Base-by-base conservation (phyloP, 2,113 vertebrate species). In the Mus spicilegus region DNA sequence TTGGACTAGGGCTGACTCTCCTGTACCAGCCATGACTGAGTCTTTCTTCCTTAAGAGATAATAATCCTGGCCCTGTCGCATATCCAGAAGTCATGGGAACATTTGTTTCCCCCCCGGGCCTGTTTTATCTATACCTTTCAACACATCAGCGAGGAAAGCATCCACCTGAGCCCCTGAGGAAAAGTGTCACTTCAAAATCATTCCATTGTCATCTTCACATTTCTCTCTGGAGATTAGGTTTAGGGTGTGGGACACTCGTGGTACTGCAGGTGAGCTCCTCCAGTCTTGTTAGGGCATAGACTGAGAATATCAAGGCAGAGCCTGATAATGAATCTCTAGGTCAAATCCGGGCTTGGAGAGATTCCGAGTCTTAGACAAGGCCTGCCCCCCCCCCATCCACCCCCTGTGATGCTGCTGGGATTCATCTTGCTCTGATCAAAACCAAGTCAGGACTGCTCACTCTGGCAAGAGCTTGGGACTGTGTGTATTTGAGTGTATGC, bases 91-190 rank as follows among this genome's bases (percentile, higher is more conserved):
- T 67, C 91, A 81, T 12, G 33, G 36, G 19, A 89, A 84, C 56
- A 58, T 54, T 93, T 94, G 58, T 30, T 89, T 87, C 14, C 76
- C 75, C 26, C 58, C 19, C 67, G 36, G 69, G 61, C 54, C 51
- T 76, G 17, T 73, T 72, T 72, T 78, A 51, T 67, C 85, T 70
- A 58, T 42, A 77, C 8, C 93, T 90, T 94, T 70, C 81, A 84
- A 84, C 63, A 88, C 51, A 86, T 72, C 78, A 91, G 20, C 30
- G 65, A 93, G 89, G n/a, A 58, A 89, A 94, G 20, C 24, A 90
- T 90, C 61, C 86, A 26, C 56, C 39, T 93, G 33, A 80, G 22
- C 17, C 73, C 39, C 17, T 4, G 20, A 82, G 56, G 77, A 84
- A 28, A 75, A 75, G 61, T 5, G 24, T 70, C 78, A 63, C 42